Evolutionary conservation across 2,888 invertebrate genomes (phyloP).

Genomic region (Drosophila multiciliata): DNA sequence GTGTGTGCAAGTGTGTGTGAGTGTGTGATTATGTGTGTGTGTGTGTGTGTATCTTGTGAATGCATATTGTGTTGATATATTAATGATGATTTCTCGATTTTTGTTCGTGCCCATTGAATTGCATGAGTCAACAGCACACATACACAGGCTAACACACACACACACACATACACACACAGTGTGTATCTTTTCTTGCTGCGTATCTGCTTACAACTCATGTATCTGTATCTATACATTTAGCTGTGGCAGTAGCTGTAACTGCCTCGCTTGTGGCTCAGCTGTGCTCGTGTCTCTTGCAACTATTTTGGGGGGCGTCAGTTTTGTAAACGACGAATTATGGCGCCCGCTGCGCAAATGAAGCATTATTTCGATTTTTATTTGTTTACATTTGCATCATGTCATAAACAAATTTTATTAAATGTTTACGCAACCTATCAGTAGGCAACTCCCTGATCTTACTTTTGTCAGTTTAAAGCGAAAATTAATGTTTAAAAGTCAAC

Average conservation of each 20-base stretch:
- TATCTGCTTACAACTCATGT: conserved; percentile 56
- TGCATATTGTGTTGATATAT: conserved; percentile 76
- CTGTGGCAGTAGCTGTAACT: conserved; percentile 30
- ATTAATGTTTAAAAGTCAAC: conserved; percentile 4
- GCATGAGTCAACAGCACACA: conserved; percentile 70
- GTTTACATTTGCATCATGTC: conserved; percentile 14
- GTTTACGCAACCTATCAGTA: conserved; percentile 51
- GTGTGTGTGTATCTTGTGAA: conserved; percentile 39
- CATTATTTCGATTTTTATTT: conserved; percentile 49
- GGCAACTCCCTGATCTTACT: conserved; percentile 40
- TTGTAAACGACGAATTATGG: conserved; percentile 79
- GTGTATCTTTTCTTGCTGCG: conserved; percentile 30
- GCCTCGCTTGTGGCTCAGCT: conserved; percentile 25
- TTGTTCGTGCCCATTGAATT: conserved; percentile 75
- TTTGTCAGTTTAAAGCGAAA: conserved; percentile 58
- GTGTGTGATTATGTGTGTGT: conserved; percentile 7
- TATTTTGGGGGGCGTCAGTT: conserved; percentile 59
- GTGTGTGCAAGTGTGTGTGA: conserved; percentile 5
- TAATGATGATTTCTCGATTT: conserved; percentile 79
- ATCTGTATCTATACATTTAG: conserved; percentile 33
- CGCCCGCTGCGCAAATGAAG: conserved; percentile 68
- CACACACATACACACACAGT: conserved; percentile 31
- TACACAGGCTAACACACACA: conserved; percentile 35
- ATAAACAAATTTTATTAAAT: conserved; percentile 52
- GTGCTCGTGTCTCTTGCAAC: conserved; percentile 39